phyloP scores from a whole-genome alignment of 1,140 invertebrate genomes.

The Dendroctonus ponderosae region DNA sequence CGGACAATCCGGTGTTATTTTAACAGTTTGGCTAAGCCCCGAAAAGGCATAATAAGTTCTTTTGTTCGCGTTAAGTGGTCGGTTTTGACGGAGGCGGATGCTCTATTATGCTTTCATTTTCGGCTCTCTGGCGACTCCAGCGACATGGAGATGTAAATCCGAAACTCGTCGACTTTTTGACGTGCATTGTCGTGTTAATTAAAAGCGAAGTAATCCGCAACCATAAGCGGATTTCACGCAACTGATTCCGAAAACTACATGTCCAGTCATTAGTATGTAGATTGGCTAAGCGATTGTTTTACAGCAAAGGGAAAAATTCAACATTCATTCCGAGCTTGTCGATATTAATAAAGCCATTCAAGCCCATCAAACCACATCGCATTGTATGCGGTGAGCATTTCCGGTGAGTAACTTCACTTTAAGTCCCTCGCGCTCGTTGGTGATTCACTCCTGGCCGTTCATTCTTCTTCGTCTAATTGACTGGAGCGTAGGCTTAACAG shows the following conservation, averaged over 20 bases:
- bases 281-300: too few relatives aligned
- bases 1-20: constrained; percentile 35
- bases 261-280: too few relatives aligned
- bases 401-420: constrained; percentile 9
- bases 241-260: background rate
- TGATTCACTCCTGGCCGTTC: too few relatives aligned
- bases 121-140: constrained; percentile 7
- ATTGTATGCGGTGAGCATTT: constrained; percentile 15
- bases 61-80: constrained; percentile 34
- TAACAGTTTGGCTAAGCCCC: constrained; percentile 31
- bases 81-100: constrained; percentile 8
- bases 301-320: too few relatives aligned
- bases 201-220: too few relatives aligned
- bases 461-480: too few relatives aligned
- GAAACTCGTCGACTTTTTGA: background rate
- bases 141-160: constrained; percentile 7
- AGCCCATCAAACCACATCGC: background rate
- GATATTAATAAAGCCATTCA: constrained; percentile 18
- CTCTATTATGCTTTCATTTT: constrained; percentile 29
- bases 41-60: constrained; percentile 35
- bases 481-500: too few relatives aligned
- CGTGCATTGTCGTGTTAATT: too few relatives aligned
- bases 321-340: constrained; percentile 2
- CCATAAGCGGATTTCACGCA: background rate
- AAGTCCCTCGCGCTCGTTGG: background rate